Percentiles rank a stretch among this genome's conserved stretches.
phyloP scores from a whole-genome alignment of 2,888 invertebrate genomes.

The Eupithecia pulchellata region DNA sequence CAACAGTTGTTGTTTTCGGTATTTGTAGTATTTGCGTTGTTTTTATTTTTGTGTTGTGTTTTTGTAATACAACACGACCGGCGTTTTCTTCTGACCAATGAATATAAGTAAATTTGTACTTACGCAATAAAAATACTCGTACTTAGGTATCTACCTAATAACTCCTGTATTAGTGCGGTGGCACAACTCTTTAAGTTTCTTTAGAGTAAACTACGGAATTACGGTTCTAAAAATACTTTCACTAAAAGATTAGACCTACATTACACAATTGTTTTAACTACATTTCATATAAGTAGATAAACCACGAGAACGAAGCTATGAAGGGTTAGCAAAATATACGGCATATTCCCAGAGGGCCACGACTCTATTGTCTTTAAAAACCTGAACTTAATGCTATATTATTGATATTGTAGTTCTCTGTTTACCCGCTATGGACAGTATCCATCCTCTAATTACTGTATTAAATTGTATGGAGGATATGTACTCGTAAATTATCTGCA shows the following conservation, averaged over 20 bases:
- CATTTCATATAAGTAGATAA: background rate
- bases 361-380: too few relatives aligned
- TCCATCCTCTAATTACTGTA: background rate
- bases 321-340: background rate
- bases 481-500: background rate
- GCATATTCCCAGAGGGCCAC: too few relatives aligned
- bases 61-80: background rate
- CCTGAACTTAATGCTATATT: background rate
- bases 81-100: background rate
- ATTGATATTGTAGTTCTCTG: background rate
- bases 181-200: background rate
- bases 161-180: background rate
- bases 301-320: background rate
- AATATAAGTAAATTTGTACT: background rate
- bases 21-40: conserved; percentile 2
- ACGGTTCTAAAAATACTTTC: background rate
- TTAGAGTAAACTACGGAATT: background rate
- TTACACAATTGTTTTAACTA: background rate
- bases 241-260: background rate
- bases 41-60: background rate
- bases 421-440: background rate
- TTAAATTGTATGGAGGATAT: conserved; percentile 2
- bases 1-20: background rate
- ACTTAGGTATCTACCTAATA: too few relatives aligned
- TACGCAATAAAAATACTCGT: background rate